Percentiles rank a stretch among this genome's conserved stretches.
These are phyloP conservation scores for Neoseiulus cucumeris DNA, from an alignment of 1,140 invertebrate genomes.

Conservation along the genomic window DNA sequence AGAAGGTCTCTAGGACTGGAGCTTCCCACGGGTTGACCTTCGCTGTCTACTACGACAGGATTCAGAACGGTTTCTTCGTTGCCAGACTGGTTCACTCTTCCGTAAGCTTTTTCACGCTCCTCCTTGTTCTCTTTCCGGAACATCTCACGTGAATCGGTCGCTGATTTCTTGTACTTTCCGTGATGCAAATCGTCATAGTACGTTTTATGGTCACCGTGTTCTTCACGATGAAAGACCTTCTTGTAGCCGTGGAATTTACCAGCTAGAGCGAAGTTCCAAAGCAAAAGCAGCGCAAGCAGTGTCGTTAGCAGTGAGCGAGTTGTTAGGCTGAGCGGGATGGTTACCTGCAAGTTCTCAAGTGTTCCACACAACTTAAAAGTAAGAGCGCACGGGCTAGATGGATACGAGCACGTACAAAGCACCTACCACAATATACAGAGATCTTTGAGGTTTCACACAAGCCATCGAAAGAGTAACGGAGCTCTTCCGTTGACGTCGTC, in stretches of 20 bases:
- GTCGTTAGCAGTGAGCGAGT: too few relatives aligned
- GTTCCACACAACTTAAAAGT: too few relatives aligned
- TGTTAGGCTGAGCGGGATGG: too few relatives aligned
- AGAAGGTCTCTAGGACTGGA: not conserved
- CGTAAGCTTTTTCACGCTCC: not conserved
- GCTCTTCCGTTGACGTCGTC: too few relatives aligned
- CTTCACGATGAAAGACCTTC: conserved; percentile 3
- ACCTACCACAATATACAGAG: too few relatives aligned
- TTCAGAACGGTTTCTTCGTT: not conserved
- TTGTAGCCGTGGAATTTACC: conserved; percentile 11
- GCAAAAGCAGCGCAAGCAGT: not conserved
- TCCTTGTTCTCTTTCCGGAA: not conserved
- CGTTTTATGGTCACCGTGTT: not conserved
- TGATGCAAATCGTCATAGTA: conserved; percentile 8
- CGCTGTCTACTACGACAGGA: not conserved
- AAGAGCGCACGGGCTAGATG: too few relatives aligned
- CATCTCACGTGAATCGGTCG: not conserved
- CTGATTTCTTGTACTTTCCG: conserved; percentile 1
- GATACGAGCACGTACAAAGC: too few relatives aligned
- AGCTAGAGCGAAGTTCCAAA: not conserved
- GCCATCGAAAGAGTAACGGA: too few relatives aligned
- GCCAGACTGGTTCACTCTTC: not conserved
- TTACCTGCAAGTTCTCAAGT: too few relatives aligned
- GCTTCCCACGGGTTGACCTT: not conserved
- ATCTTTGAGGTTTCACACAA: too few relatives aligned